Percentiles rank a stretch among this genome's conserved stretches.
Evolutionary conservation across 2,797 vertebrate genomes (phyloP).

Genomic region (Decapterus maruadsi): DNA sequence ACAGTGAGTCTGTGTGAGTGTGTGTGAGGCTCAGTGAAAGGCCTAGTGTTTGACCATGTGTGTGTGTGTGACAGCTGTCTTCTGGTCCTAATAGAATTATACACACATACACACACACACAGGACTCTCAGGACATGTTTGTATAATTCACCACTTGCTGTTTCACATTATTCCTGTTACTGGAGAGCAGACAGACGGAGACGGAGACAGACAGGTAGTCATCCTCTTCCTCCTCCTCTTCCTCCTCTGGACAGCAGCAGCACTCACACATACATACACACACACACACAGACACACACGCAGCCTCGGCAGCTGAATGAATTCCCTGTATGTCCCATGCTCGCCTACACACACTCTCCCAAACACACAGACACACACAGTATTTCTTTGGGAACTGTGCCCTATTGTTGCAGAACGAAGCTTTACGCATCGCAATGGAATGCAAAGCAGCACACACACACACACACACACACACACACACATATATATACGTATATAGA

Average conservation of each 20-base stretch:
- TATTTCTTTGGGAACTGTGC: constrained; percentile 71
- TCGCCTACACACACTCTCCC: constrained; percentile 36
- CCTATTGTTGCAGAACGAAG: constrained; percentile 75
- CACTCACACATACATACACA: no score
- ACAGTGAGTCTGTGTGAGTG: constrained; percentile 61
- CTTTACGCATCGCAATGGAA: constrained; percentile 77
- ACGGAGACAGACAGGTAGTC: constrained; percentile 30
- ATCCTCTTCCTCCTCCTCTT: constrained; percentile 16
- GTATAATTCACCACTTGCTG: constrained; percentile 59
- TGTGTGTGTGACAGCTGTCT: constrained; percentile 13
- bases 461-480: constrained; percentile 12
- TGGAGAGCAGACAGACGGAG: background rate
- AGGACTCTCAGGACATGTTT: constrained; percentile 54
- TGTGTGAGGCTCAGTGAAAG: constrained; percentile 48
- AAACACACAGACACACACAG: constrained; percentile 41
- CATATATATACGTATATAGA: constrained; percentile 21
- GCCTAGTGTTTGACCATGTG: constrained; percentile 49
- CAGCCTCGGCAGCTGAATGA: constrained; percentile 57
- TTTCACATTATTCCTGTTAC: constrained; percentile 47
- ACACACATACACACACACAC: background rate
- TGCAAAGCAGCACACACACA: constrained; percentile 51
- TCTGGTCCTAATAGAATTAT: constrained; percentile 56
- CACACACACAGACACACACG: background rate
- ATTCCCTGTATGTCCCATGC: constrained; percentile 44
- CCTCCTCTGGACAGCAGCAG: background rate